Base-by-base conservation (phyloP, 1,140 invertebrate species). In the Macrocentrus cingulum region DNA sequence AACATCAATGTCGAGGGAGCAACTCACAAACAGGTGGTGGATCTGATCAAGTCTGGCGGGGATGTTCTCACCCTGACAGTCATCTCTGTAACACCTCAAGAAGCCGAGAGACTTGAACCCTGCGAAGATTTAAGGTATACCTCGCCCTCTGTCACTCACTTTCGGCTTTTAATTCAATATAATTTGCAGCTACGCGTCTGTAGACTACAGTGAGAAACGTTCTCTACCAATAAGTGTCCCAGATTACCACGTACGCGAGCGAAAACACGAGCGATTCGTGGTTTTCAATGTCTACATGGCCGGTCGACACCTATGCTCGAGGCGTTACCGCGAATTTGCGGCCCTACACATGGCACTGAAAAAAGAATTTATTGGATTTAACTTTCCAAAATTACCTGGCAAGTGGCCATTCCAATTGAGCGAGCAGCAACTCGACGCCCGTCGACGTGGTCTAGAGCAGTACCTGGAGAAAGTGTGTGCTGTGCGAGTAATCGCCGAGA, bases 231-330 rank as follows among this genome's bases (percentile, higher is more conserved):
- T 99, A 64, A 98, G 96, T 62, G 93, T 99, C 64, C 97, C 97
- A 11, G 96, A 95, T 80, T 97, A 95, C 74, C 91, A 92, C 67
- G 77, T 77, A 82, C 72, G 91, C 84, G 84, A 90, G 81, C 77
- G 87, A 65, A 88, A 86, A 71, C 93, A 92, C 16, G 92, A 98
- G 66, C 90, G 91, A 65, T 99, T 91, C 81, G 93, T 97, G 53
- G 94, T 97, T 0, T 99, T 94, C 80, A 99, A 99, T 76, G 97
- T 99, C 59, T 97, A 99, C 75, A 99, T 99, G 96, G 97, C 97
- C 22, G 97, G 97, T 0, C 80, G 97, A 41, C 97, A 99, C 77
- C 81, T 99, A 19, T 99, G 97, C 75, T 98, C 95, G 23, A 82
- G 97, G 44, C 83, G 97, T 34, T 99, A 99, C 75, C 85, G 95